A percentile compares a stretch with the other conserved stretches of the same genome.
phyloP scores from a whole-genome alignment of 2,888 invertebrate species.

The Brenthis hecate region DNA sequence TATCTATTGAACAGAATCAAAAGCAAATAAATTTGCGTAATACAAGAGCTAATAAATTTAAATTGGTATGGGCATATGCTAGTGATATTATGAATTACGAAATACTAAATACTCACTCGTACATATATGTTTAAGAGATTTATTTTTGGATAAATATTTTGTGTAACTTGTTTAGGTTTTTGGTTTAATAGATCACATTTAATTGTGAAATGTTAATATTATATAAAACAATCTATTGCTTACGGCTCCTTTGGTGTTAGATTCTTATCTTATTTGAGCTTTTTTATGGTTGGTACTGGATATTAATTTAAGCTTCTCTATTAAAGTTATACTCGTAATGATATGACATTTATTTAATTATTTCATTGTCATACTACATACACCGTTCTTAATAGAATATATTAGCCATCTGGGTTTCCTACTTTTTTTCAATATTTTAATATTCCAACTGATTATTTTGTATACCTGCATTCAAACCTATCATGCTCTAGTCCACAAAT shows the following conservation, averaged over 20 bases:
- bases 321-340: too few relatives aligned
- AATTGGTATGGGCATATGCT: slow-evolving; percentile 29
- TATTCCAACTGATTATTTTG: too few relatives aligned
- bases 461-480: too few relatives aligned
- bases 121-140: slow-evolving; percentile 21
- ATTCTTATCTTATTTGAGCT: neutral
- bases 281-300: neutral
- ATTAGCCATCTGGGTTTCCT: too few relatives aligned
- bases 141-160: slow-evolving; percentile 22
- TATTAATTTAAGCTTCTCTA: neutral
- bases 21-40: slow-evolving; percentile 32
- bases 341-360: too few relatives aligned
- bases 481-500: too few relatives aligned
- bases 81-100: slow-evolving; percentile 34
- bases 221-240: slow-evolving; percentile 9
- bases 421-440: too few relatives aligned
- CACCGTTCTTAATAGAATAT: too few relatives aligned
- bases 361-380: too few relatives aligned
- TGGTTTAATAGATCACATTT: slow-evolving; percentile 8
- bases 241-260: neutral
- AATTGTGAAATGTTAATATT: neutral
- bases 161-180: slow-evolving; percentile 16
- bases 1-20: slow-evolving; percentile 31
- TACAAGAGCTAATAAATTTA: slow-evolving; percentile 32
- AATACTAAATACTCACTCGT: slow-evolving; percentile 18